Conservation (phyloP, 2,888 invertebrate species). For the Perizoma flavofasciatum region DNA sequence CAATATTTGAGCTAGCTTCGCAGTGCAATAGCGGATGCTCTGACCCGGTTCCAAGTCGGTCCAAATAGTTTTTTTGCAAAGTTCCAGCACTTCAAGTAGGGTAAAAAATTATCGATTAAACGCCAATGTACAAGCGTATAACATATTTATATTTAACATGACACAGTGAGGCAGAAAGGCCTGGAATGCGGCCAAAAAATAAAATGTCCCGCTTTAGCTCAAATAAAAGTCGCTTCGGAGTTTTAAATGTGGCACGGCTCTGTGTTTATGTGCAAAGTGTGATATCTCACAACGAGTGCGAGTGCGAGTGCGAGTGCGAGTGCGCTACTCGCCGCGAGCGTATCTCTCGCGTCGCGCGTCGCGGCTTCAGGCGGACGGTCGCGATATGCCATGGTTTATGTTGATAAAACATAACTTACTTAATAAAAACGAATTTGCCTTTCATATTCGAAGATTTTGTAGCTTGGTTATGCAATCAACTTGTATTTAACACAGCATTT, state of each 20-base stretch:
- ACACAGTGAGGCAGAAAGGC: conserved; percentile 31
- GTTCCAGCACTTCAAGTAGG: conserved; percentile 19
- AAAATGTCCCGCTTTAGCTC: conserved; percentile 38
- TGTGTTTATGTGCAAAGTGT: conserved; percentile 37
- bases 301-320: neutral
- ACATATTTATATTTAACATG: conserved; percentile 33
- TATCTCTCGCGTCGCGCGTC: neutral
- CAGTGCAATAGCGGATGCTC: conserved; percentile 3
- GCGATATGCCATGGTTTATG: conserved; percentile 4
- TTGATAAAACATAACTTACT: conserved; percentile 15
- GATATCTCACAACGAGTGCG: conserved; percentile 22
- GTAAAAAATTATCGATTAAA: conserved; percentile 27
- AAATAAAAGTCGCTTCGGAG: conserved; percentile 40
- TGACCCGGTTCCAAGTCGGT: conserved; percentile 17
- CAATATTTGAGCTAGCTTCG: conserved; percentile 18
- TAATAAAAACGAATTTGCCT: neutral
- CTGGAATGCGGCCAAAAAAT: conserved; percentile 39
- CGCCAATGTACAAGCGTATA: conserved; percentile 23
- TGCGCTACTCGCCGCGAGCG: neutral
- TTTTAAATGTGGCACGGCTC: conserved; percentile 38
- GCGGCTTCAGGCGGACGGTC: neutral
- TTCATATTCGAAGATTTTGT: too few species aligned
- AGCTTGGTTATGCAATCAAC: too few species aligned
- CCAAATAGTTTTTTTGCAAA: conserved; percentile 17
- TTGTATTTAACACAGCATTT: too few species aligned